These are phyloP conservation scores for Geophilus truncorum DNA, from an alignment of 2,888 invertebrate species.

Conservation along the genomic window DNA sequence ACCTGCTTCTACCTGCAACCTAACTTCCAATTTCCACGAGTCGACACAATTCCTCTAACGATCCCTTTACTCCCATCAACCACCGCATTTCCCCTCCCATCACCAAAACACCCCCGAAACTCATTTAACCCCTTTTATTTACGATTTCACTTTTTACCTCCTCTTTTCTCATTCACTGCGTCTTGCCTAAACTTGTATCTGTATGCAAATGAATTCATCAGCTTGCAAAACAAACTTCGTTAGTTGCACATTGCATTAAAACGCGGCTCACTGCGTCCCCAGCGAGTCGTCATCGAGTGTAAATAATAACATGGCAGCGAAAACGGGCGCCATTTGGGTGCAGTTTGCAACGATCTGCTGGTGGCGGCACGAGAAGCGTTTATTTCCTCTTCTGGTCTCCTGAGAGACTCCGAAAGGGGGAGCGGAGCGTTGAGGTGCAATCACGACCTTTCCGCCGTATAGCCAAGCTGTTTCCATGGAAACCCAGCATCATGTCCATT, in stretches of 20 bases:
- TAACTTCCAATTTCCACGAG: background rate
- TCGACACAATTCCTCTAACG: background rate
- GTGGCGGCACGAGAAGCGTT: background rate
- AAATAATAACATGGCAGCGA: slow-evolving; percentile 17
- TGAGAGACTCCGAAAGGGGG: background rate
- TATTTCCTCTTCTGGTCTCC: background rate
- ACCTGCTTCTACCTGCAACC: background rate
- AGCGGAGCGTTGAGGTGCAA: background rate
- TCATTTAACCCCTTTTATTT: background rate
- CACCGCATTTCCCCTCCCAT: background rate
- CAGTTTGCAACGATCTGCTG: slow-evolving; percentile 10
- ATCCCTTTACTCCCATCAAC: no score
- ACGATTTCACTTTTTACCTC: background rate
- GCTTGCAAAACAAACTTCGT: background rate
- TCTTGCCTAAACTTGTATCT: background rate
- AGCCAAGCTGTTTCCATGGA: background rate
- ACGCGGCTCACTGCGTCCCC: background rate
- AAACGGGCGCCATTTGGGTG: background rate
- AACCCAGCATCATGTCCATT: background rate
- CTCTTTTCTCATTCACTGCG: background rate
- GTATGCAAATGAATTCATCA: slow-evolving; percentile 8
- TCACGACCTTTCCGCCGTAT: background rate
- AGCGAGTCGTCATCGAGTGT: slow-evolving; percentile 5
- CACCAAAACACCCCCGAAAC: background rate
- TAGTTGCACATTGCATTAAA: slow-evolving; percentile 13